Evolutionary conservation across 2,797 vertebrate genomes (phyloP).

Genomic region (Anguilla pacifica): DNA sequence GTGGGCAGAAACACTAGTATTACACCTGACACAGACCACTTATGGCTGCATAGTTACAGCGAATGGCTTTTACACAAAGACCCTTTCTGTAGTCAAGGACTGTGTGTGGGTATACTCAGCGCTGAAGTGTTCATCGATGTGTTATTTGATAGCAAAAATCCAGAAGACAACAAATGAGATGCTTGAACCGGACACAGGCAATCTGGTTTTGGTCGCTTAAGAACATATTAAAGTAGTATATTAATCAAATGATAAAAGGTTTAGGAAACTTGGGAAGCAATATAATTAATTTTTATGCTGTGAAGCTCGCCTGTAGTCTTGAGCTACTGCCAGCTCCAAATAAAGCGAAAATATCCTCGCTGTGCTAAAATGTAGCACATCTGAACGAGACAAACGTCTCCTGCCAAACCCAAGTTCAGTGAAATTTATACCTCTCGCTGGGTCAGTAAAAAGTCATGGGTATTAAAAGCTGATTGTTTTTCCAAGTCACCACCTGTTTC

Average conservation of each 20-base stretch:
- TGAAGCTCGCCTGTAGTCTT: neutral
- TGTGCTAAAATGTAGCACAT: neutral
- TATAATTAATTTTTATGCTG: neutral
- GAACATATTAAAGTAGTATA: neutral
- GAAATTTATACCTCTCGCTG: constrained; percentile 1
- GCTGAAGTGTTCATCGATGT: neutral
- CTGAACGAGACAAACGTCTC: neutral
- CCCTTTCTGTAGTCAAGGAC: neutral
- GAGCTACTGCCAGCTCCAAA: neutral
- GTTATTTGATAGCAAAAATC: constrained; percentile 1
- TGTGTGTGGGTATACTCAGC: neutral
- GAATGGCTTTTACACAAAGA: neutral
- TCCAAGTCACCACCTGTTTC: constrained; percentile 20
- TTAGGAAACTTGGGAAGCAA: neutral
- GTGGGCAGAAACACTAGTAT: neutral
- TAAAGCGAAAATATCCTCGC: neutral
- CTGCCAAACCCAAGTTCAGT: constrained; percentile 12
- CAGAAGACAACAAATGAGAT: neutral
- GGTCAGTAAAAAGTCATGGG: constrained; percentile 12
- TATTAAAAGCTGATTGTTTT: constrained; percentile 24
- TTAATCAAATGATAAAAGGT: neutral
- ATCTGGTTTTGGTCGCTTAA: neutral
- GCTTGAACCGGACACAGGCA: neutral
- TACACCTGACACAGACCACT: constrained; percentile 1
- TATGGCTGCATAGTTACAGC: neutral